phyloP scores from a whole-genome alignment of 2,113 vertebrate genomes.

The Hyperopisus bebe region DNA sequence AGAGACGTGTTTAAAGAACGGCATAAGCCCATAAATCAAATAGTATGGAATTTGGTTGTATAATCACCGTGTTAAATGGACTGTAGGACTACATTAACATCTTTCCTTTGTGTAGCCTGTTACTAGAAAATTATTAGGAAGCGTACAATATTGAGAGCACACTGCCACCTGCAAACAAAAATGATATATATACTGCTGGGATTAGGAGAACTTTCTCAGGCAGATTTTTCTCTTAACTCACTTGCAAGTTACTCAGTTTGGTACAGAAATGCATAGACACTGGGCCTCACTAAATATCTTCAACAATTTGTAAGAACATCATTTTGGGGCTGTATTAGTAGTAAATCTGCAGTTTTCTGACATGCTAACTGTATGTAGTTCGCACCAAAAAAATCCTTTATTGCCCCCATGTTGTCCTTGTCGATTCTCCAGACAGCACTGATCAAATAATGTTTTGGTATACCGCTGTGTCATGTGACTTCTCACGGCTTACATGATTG shows the following conservation, averaged over 20 bases:
- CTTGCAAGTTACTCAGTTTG: neutral
- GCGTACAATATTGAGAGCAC: neutral
- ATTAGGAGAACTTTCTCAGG: neutral
- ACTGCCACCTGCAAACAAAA: neutral
- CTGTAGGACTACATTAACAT: slow-evolving; percentile 18
- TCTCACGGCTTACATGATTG: neutral
- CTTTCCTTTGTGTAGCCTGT: neutral
- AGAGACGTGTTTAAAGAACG: slow-evolving; percentile 9
- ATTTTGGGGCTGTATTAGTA: neutral
- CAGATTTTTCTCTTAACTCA: neutral
- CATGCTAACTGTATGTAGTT: neutral
- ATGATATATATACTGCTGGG: neutral
- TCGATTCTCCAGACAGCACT: neutral
- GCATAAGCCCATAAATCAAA: slow-evolving; percentile 32
- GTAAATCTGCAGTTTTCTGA: neutral
- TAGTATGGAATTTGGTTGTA: neutral
- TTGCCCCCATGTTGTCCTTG: neutral
- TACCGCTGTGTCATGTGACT: neutral
- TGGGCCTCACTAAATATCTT: neutral
- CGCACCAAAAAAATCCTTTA: neutral
- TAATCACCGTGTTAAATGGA: slow-evolving; percentile 30
- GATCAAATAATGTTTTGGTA: neutral
- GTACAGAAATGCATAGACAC: neutral
- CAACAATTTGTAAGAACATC: neutral
- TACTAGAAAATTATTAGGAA: neutral